Evolutionary conservation across 2,888 invertebrate species (phyloP).

Genomic region (Mesorhabditis belari): DNA sequence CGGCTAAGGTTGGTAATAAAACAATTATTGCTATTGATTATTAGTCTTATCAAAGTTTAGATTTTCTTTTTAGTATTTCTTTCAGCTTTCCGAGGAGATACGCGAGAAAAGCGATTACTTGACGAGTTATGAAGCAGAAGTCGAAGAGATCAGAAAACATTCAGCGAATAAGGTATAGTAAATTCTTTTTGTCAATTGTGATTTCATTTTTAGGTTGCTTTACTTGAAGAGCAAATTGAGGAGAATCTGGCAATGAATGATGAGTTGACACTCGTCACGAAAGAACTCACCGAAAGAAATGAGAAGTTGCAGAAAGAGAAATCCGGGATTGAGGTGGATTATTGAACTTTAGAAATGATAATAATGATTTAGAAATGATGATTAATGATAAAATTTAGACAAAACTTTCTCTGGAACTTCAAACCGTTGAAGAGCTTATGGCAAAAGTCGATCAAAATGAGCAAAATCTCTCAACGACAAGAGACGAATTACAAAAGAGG

Average conservation of each 20-base stretch:
- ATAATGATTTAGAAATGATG: too few relatives aligned
- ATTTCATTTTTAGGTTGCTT: too few relatives aligned
- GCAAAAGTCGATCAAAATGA: neutral
- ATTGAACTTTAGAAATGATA: too few relatives aligned
- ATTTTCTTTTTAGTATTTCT: neutral
- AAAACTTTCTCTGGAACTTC: neutral
- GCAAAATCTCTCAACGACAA: neutral
- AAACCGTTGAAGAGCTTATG: neutral
- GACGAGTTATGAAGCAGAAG: neutral
- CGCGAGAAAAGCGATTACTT: conserved; percentile 9
- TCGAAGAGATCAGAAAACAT: neutral
- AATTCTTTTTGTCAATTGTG: neutral
- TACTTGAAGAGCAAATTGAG: conserved; percentile 19
- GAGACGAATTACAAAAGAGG: neutral
- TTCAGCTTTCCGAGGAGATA: neutral
- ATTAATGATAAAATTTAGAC: neutral
- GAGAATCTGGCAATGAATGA: conserved; percentile 33
- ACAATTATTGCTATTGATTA: too few relatives aligned
- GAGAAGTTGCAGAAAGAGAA: conserved; percentile 14
- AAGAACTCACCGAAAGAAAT: conserved; percentile 8
- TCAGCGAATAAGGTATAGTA: neutral
- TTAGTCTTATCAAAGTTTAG: too few relatives aligned
- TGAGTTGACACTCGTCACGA: conserved; percentile 4
- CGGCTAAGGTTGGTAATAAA: too few relatives aligned
- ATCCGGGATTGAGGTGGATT: conserved; percentile 5